Percentiles rank a stretch among this genome's conserved stretches.
Evolutionary conservation across 2,797 vertebrate genomes (phyloP).

Genomic region (Pempheris klunzingeri): DNA sequence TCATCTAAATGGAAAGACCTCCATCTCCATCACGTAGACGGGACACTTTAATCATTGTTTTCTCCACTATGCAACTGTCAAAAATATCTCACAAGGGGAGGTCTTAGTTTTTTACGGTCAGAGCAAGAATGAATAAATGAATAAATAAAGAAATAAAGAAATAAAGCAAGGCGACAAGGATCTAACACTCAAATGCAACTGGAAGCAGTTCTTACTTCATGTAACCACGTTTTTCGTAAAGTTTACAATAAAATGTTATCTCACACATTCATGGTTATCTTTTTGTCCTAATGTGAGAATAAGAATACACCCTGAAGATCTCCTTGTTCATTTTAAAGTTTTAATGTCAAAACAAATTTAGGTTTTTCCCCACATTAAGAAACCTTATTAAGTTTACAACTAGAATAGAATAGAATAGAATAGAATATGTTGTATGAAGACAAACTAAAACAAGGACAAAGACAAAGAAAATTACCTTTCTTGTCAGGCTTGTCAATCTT

Average conservation of each 20-base stretch:
- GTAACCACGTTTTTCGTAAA: background rate
- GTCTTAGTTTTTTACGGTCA: background rate
- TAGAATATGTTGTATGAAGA: background rate
- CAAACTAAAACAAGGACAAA: conserved; percentile 23
- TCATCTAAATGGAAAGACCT: conserved; percentile 62
- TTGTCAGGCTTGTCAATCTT: conserved; percentile 45
- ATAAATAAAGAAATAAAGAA: background rate
- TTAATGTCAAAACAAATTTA: background rate
- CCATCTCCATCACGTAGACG: conserved; percentile 22
- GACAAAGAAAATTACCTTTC: conserved; percentile 55
- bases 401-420: background rate
- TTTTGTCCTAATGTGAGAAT: background rate
- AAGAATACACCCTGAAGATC: background rate
- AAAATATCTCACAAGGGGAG: background rate
- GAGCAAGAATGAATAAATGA: background rate
- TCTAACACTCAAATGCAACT: background rate
- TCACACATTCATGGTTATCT: background rate
- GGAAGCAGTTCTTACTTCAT: background rate
- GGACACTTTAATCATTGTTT: conserved; percentile 46
- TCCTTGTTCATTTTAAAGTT: background rate
- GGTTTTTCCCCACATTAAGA: background rate
- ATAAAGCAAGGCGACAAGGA: background rate
- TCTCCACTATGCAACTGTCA: conserved; percentile 27
- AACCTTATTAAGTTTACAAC: background rate
- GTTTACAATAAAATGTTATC: conserved; percentile 5